Evolutionary conservation across 2,797 vertebrate genomes (phyloP).

Genomic region (Heterohyrax brucei): DNA sequence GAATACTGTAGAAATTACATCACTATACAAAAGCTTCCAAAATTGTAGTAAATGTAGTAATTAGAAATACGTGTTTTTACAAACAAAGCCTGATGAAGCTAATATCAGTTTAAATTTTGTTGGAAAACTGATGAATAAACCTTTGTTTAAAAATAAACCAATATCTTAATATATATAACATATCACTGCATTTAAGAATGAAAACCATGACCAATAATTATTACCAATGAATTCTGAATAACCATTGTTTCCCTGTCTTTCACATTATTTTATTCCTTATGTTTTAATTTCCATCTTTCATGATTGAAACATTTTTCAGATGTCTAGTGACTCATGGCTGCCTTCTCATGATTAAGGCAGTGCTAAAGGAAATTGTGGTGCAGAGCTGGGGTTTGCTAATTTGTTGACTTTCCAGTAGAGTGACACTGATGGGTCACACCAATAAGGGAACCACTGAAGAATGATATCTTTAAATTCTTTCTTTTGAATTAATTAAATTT

Average conservation of each 20-base stretch:
- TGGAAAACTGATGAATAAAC: background rate
- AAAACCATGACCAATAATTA: background rate
- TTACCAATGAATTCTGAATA: background rate
- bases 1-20: background rate
- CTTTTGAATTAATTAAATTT: background rate
- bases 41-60: background rate
- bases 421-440: background rate
- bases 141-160: background rate
- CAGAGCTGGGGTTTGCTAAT: background rate
- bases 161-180: background rate
- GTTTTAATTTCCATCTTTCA: background rate
- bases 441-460: background rate
- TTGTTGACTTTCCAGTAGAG: background rate
- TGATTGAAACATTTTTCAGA: background rate
- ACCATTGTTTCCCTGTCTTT: background rate
- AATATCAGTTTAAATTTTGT: background rate
- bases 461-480: background rate
- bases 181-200: background rate
- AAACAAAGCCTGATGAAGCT: background rate
- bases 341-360: background rate
- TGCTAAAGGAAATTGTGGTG: background rate
- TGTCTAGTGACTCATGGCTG: background rate
- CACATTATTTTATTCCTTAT: background rate
- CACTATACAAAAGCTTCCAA: background rate
- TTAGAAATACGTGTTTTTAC: slow-evolving; percentile 1